phyloP scores from a whole-genome alignment of 2,113 vertebrate species.

The Erythrocebus patas region DNA sequence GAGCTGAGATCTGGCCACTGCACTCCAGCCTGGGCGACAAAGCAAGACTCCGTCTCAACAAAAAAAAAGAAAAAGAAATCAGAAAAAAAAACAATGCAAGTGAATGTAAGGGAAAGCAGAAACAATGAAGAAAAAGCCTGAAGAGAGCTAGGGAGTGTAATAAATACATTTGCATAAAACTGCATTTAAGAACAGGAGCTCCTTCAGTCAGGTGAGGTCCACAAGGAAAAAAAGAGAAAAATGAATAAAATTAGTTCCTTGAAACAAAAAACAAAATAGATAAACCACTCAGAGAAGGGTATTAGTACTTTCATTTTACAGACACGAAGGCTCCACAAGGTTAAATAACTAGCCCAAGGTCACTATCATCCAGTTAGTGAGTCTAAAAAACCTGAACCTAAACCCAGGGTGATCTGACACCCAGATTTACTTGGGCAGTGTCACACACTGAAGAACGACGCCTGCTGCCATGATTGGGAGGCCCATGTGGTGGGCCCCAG shows the following conservation, averaged over 20 bases:
- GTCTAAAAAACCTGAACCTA: background rate
- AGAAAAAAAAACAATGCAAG: slow-evolving; percentile 14
- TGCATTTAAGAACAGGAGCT: background rate
- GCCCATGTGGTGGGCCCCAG: background rate
- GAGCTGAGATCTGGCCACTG: no score
- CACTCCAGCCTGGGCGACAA: no score
- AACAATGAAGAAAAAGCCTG: background rate
- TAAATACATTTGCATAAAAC: background rate
- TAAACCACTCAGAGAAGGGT: background rate
- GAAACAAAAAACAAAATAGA: background rate
- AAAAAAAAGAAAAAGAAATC: background rate
- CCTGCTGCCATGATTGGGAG: no score
- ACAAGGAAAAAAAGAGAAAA: background rate
- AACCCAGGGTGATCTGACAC: background rate
- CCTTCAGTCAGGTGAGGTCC: background rate
- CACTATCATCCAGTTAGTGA: background rate
- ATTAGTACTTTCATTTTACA: background rate
- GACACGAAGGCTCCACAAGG: background rate
- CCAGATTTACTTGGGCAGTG: background rate
- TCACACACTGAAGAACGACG: background rate
- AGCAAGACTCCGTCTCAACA: no score
- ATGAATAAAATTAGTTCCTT: background rate
- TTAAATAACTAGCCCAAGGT: background rate
- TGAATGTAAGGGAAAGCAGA: background rate
- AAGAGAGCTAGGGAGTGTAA: background rate